Base-by-base conservation (phyloP, 2,797 vertebrate genomes). In the Urophycis tenuis region DNA sequence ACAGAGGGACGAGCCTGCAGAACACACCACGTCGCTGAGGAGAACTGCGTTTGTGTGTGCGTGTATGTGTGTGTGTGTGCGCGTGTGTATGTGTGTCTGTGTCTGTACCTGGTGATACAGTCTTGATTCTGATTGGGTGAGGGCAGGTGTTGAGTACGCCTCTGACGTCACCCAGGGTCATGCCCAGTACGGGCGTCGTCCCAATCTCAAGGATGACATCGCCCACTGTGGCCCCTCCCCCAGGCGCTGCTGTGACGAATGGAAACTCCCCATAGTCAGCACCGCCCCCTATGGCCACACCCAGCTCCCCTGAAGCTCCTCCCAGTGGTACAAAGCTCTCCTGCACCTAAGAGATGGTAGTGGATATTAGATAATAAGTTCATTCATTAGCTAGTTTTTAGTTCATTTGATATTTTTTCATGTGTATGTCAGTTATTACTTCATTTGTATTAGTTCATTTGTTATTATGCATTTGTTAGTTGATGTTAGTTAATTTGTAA, bases 231-330 rank as follows among this genome's bases (percentile, higher is more conserved):
- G 92, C 88, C 29, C 91, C 92, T 0, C 93, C 93, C 30, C 92
- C 92, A 0, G 90, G 90, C 2, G 92, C 91, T 0, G 91, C 91
- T 0, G 92, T 93, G 83, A 94, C 89, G 0, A 93, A 93, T 0
- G 93, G 92, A 76, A 94, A 93, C 81, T 93, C 93, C 17, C 93
- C 93, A 77, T 93, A 93, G 86, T 94, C 93, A 0, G 93, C 93
- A 32, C 93, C 93, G 1, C 93, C 93, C 5, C 92, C 92, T 0
- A 94, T 80, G 71, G 92, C 91, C 76, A 94, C 83, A 31, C 92
- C 92, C 80, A 94, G 88, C 80, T 93, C 92, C 8, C 92, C 93
- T 0, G 92, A 92, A 77, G 86, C 86, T 3, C 88, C 87, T 29
- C 89, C 87, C 73, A 94, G 89, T 0, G 92, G 91, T 36, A 94